A percentile compares a stretch with the other conserved stretches of the same genome.
Evolutionary conservation across 2,113 vertebrate species (phyloP).

Genomic region (Alexandromys fortis): DNA sequence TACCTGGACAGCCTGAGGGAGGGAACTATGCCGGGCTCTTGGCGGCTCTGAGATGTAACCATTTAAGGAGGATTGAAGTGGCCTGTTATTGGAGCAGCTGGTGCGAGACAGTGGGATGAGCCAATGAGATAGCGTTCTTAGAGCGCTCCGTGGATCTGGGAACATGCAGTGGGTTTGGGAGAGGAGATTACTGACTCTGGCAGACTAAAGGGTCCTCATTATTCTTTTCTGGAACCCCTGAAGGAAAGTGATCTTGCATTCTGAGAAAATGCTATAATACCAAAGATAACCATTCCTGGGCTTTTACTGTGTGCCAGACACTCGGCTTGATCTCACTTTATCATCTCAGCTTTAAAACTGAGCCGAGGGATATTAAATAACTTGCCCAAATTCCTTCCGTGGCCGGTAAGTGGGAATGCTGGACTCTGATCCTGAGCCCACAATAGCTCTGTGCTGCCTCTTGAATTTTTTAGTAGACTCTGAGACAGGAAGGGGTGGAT

Average conservation of each 20-base stretch:
- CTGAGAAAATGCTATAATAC: conserved; percentile 20
- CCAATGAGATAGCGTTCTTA: background rate
- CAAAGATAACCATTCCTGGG: background rate
- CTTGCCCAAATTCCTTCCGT: background rate
- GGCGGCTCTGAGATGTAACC: background rate
- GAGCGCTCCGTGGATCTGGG: background rate
- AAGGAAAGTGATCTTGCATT: conserved; percentile 17
- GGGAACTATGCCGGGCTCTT: background rate
- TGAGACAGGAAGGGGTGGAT: background rate
- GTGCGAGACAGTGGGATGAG: background rate
- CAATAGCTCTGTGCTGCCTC: background rate
- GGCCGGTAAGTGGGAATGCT: background rate
- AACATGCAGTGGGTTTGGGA: background rate
- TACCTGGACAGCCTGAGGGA: conserved; percentile 42
- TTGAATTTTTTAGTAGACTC: background rate
- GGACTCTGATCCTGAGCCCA: background rate
- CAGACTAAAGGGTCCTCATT: background rate
- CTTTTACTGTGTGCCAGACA: background rate
- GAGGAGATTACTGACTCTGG: conserved; percentile 23
- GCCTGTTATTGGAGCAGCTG: background rate
- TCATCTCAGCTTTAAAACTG: background rate
- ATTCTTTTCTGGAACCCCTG: conserved; percentile 25
- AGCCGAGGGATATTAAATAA: background rate
- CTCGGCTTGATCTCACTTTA: background rate
- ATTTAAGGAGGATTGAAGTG: conserved; percentile 22